Conservation (phyloP, 2,113 vertebrate species). For the Cryptomyrus ogoouensis region DNA sequence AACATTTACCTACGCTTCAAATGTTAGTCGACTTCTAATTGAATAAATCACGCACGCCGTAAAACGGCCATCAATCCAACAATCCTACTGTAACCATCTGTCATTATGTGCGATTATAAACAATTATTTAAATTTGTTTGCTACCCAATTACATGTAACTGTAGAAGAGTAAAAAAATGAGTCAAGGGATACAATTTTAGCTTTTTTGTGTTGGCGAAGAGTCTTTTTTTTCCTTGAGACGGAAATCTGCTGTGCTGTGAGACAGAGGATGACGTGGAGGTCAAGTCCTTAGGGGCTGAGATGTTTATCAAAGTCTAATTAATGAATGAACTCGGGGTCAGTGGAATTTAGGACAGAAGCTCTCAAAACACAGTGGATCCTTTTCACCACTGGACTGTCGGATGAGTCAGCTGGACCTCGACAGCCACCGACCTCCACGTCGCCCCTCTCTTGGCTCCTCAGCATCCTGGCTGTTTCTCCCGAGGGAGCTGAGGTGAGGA, state of each 20-base stretch:
- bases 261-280: not conserved
- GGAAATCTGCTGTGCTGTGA: not conserved
- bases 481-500: not conserved
- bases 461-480: not conserved
- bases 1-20: not conserved
- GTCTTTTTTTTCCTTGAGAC: not conserved
- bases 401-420: not conserved
- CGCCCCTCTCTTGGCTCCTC: not conserved
- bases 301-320: constrained; percentile 6
- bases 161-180: not conserved
- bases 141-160: not conserved
- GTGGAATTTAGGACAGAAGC: not conserved
- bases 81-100: not conserved
- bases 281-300: not conserved
- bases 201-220: not conserved
- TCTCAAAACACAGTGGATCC: not conserved
- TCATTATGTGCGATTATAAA: not conserved
- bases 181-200: not conserved
- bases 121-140: not conserved
- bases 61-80: not conserved
- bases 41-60: not conserved
- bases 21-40: not conserved
- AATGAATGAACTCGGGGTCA: not conserved
- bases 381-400: not conserved
- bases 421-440: not conserved